Conservation (phyloP, 2,888 invertebrate species). For the Lasioglossum villosulum region DNA sequence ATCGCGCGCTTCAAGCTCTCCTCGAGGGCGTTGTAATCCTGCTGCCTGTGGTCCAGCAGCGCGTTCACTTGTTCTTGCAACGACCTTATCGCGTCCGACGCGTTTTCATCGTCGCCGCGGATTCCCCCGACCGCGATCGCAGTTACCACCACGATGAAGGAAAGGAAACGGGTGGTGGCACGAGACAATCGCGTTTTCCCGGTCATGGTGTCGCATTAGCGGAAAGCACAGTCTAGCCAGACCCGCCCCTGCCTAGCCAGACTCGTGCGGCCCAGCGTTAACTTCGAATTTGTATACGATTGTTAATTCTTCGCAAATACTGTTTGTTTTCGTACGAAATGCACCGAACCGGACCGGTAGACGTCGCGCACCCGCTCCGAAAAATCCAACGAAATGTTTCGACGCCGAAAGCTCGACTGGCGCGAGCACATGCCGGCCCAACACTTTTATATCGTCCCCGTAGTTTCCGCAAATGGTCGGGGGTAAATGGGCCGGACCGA, state of each 20-base stretch:
- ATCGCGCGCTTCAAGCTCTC: constrained; percentile 85
- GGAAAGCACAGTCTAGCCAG: neutral
- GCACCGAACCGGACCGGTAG: neutral
- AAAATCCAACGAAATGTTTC: constrained; percentile 4
- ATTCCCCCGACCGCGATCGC: constrained; percentile 10
- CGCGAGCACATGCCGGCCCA: constrained; percentile 66
- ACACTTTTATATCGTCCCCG: constrained; percentile 79
- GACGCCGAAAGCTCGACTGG: constrained; percentile 72
- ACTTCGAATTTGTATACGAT: neutral
- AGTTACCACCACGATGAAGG: neutral
- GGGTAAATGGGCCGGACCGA: constrained; percentile 66
- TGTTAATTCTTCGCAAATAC: neutral
- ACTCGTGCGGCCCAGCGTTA: neutral
- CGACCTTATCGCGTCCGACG: constrained; percentile 84
- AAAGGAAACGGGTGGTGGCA: constrained; percentile 31
- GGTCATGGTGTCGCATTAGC: constrained; percentile 7
- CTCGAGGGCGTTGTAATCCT: constrained; percentile 86
- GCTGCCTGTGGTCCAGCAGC: constrained; percentile 85
- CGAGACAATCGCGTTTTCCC: constrained; percentile 26
- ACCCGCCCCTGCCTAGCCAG: neutral
- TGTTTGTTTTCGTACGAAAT: neutral
- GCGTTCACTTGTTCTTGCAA: constrained; percentile 86
- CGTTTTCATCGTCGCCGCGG: constrained; percentile 70
- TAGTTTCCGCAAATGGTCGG: constrained; percentile 74
- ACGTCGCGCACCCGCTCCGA: neutral